Conservation (phyloP, 30 jellyfish, hydroid and myxozoan genomes). For the Catostylus mosaicus region DNA sequence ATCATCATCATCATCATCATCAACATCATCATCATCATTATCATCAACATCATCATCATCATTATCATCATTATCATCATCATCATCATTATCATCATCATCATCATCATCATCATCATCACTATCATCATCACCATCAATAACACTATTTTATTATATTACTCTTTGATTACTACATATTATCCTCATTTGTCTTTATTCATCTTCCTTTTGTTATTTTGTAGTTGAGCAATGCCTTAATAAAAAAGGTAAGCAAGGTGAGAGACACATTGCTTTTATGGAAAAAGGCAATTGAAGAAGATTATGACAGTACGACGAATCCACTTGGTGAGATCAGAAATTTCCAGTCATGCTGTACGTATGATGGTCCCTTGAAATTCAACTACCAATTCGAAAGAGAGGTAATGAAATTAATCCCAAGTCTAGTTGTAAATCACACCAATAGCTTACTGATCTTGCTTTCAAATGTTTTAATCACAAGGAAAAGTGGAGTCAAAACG, state of each 20-base stretch:
- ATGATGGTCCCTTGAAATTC: background rate
- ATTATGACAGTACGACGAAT: background rate
- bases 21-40: too few species aligned
- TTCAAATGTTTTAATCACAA: too few species aligned
- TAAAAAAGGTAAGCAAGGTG: conserved; percentile 10
- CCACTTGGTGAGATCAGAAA: conserved; percentile 32
- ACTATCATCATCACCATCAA: background rate
- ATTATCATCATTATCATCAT: background rate
- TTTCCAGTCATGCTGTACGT: conserved; percentile 24
- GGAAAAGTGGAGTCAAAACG: too few species aligned
- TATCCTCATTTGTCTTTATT: background rate
- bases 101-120: background rate
- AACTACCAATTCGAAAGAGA: conserved; percentile 33
- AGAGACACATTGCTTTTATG: conserved; percentile 14
- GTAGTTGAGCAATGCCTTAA: conserved; percentile 23
- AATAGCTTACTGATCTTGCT: too few species aligned
- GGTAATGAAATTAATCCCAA: too few species aligned
- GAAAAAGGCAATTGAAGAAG: conserved; percentile 42
- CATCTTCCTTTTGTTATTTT: background rate
- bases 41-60: too few species aligned
- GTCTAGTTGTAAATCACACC: too few species aligned
- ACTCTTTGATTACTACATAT: too few species aligned
- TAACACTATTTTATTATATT: too few species aligned
- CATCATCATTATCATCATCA: background rate
- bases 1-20: too few species aligned